Conservation (phyloP, 2,113 vertebrate species). For the Jacana jacana region DNA sequence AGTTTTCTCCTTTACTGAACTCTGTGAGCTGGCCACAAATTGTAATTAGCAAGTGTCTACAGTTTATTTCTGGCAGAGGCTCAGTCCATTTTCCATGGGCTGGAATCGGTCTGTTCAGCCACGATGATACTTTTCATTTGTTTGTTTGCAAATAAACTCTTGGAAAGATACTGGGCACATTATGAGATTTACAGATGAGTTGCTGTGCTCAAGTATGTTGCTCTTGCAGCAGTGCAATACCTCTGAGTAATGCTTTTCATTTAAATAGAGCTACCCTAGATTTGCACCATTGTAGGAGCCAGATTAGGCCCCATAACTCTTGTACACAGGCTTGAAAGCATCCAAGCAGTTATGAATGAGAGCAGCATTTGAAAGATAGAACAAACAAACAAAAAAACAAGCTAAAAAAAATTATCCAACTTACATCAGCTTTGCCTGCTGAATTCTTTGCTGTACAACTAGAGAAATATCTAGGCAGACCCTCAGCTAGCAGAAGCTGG, state of each 20-base stretch:
- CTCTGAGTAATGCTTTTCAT: conserved; percentile 53
- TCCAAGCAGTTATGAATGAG: conserved; percentile 38
- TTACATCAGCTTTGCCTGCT: not conserved
- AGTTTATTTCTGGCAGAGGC: conserved; percentile 36
- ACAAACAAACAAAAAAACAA: conserved; percentile 9
- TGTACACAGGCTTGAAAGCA: not conserved
- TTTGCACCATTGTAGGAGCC: conserved; percentile 37
- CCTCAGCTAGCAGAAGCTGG: conserved; percentile 60
- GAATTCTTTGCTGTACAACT: too few relatives aligned
- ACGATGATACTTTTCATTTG: conserved; percentile 33
- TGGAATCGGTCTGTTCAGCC: conserved; percentile 41
- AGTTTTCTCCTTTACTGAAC: conserved; percentile 35
- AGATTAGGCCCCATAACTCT: conserved; percentile 41
- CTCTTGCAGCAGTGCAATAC: conserved; percentile 6
- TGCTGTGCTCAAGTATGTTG: not conserved
- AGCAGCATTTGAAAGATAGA: conserved; percentile 23
- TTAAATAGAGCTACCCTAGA: conserved; percentile 32
- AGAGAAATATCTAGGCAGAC: not conserved
- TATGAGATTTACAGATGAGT: conserved; percentile 53
- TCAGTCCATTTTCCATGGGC: not conserved
- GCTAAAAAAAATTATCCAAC: not conserved
- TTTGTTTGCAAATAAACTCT: conserved; percentile 68
- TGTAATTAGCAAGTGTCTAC: conserved; percentile 35
- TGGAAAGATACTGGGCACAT: conserved; percentile 16
- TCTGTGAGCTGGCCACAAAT: conserved; percentile 29